Evolutionary conservation across 2,888 invertebrate genomes (phyloP).

Genomic region (Hypsopygia costalis): DNA sequence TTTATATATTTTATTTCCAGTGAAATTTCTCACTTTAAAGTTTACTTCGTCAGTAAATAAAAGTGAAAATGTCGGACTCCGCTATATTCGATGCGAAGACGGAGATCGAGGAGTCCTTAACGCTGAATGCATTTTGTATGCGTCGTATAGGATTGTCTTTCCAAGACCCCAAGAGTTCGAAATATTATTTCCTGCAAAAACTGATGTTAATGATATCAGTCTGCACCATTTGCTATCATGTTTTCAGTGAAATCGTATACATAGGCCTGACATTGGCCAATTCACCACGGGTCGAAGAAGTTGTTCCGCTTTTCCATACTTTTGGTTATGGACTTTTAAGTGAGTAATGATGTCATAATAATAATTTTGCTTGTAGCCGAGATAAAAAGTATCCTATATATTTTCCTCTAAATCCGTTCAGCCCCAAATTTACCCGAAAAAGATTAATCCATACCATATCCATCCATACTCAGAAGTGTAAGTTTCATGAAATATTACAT

Average conservation of each 20-base stretch:
- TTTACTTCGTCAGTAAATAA: conserved; percentile 13
- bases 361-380: no score
- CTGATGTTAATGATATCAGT: conserved; percentile 49
- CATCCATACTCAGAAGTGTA: no score
- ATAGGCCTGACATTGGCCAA: conserved; percentile 59
- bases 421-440: no score
- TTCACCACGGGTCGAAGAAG: conserved; percentile 66
- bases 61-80: conserved; percentile 39
- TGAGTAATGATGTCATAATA: conserved; percentile 36
- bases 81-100: conserved; percentile 43
- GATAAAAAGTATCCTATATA: no score
- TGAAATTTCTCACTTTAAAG: conserved; percentile 11
- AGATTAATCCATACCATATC: no score
- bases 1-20: background rate
- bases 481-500: no score
- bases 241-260: conserved; percentile 62
- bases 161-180: conserved; percentile 32
- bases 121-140: conserved; percentile 55
- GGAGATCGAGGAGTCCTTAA: conserved; percentile 57
- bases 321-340: conserved; percentile 69
- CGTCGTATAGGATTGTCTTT: conserved; percentile 58
- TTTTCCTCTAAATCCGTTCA: no score
- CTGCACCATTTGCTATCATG: conserved; percentile 58
- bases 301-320: conserved; percentile 69
- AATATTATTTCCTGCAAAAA: conserved; percentile 42